A percentile compares a stretch with the other conserved stretches of the same genome.
Conservation (phyloP, 2,888 invertebrate genomes). For the Lapara coniferarum region DNA sequence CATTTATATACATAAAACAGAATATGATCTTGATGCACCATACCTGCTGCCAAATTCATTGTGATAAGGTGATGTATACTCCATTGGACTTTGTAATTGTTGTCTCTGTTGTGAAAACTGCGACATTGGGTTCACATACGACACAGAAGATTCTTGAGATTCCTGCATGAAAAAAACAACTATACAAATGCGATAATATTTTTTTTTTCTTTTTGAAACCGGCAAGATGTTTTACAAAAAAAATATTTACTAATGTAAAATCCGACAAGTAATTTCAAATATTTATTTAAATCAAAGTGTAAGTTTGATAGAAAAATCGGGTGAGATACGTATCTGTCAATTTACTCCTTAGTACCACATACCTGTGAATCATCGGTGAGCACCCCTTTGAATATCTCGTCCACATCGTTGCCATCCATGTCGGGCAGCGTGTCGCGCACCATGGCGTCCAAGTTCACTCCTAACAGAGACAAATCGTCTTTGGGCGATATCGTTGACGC, state of each 20-base stretch:
- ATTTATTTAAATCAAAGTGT: too few species aligned
- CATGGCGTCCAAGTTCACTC: slow-evolving; percentile 89
- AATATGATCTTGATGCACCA: slow-evolving; percentile 17
- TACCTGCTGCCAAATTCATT: slow-evolving; percentile 91
- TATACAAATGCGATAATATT: neutral
- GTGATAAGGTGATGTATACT: slow-evolving; percentile 91
- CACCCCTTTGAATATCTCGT: slow-evolving; percentile 95
- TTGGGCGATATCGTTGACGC: slow-evolving; percentile 84
- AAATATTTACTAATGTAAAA: too few species aligned
- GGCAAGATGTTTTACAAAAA: neutral
- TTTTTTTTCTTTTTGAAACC: neutral
- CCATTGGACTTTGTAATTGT: slow-evolving; percentile 85
- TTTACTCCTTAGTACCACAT: neutral
- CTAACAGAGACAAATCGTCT: slow-evolving; percentile 81
- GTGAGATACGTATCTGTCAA: neutral
- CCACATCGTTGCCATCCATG: slow-evolving; percentile 95
- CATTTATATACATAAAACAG: neutral
- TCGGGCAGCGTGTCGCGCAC: slow-evolving; percentile 88
- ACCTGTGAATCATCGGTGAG: slow-evolving; percentile 90
- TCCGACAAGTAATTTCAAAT: too few species aligned
- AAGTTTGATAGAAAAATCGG: neutral
- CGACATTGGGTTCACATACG: slow-evolving; percentile 77
- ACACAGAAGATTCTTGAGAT: slow-evolving; percentile 88
- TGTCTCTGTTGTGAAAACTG: slow-evolving; percentile 73
- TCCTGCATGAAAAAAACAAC: slow-evolving; percentile 70